These are phyloP conservation scores for Conistra vaccinii DNA, from an alignment of 2,888 invertebrate species.

Conservation along the genomic window DNA sequence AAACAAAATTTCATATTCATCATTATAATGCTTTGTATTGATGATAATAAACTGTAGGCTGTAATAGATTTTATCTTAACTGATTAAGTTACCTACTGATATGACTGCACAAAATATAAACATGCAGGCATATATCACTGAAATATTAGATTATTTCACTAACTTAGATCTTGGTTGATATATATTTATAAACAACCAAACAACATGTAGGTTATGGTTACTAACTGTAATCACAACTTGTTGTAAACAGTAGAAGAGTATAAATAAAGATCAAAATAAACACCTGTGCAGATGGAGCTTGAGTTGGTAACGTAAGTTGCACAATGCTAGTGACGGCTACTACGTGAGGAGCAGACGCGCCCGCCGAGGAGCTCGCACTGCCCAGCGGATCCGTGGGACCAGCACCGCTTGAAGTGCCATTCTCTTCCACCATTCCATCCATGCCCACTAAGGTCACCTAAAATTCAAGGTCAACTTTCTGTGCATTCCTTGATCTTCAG, in stretches of 20 bases:
- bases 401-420: conserved; percentile 91
- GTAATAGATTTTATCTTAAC: conserved; percentile 10
- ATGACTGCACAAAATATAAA: conserved; percentile 34
- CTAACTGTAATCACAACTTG: conserved; percentile 30
- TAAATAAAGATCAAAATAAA: conserved; percentile 73
- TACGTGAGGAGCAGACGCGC: conserved; percentile 82
- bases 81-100: conserved; percentile 28
- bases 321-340: conserved; percentile 94
- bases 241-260: conserved; percentile 47
- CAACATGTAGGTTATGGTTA: conserved; percentile 34
- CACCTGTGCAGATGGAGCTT: conserved; percentile 93
- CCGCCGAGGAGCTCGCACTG: conserved; percentile 78
- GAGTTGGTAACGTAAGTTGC: conserved; percentile 94
- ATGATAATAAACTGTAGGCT: conserved; percentile 5
- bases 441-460: conserved; percentile 93
- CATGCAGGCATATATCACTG: conserved; percentile 19
- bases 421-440: conserved; percentile 98
- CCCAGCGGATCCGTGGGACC: conserved; percentile 84
- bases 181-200: conserved; percentile 34
- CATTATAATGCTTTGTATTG: conserved; percentile 2
- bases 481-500: conserved; percentile 84
- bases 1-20: conserved; percentile 34
- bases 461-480: conserved; percentile 90
- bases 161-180: conserved; percentile 17
- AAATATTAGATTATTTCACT: conserved; percentile 14